Evolutionary conservation across 1,140 invertebrate genomes (phyloP), one percentile per base, ranked within the genome.

Genomic region (Platyscapa corneri): DNA sequence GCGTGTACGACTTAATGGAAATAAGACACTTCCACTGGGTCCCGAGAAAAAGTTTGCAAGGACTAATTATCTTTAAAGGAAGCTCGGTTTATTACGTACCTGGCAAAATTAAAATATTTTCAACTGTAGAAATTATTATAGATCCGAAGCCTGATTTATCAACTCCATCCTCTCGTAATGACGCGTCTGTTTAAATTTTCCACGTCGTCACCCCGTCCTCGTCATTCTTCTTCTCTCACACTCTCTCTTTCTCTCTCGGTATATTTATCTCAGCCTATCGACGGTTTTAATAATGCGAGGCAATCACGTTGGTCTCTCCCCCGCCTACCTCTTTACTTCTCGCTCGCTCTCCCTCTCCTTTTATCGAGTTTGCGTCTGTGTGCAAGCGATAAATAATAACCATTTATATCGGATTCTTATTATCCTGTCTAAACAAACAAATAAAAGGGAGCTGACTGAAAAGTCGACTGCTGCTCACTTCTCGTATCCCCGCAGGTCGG

Each of bases 361-460:
- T 53, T 12, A 76, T 74, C 60, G 39, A n/a, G 3, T 37, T 53
- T 85, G 32, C 79, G 82, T 85, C 75, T 87, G 88, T 82, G 60
- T 76, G 77, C 70, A 80, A 82, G 81, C 90, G 88, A 92, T 92
- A 92, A 92, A 93, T 93, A 93, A 93, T 92, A 92, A 89, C 90
- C 90, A 92, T 92, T 93, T 92, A 92, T 93, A 93, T 93, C 90
- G 90, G 90, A 91, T 93, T 93, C 92, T 93, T 93, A 93, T 93
- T 93, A 92, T 92, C 91, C 87, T 89, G 88, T 91, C 92, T 93
- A 91, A 92, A 89, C 92, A 93, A 93, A 93, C 92, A 93, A 91
- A 93, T 91, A 91, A 91, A 91, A 90, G 89, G 46, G n/a, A 78
- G 85, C 56, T 67, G 30, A 74, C n/a, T 72, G 39, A 77, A 67